Evolutionary conservation across 2,888 invertebrate species (phyloP).

Genomic region (Thumatha senex): DNA sequence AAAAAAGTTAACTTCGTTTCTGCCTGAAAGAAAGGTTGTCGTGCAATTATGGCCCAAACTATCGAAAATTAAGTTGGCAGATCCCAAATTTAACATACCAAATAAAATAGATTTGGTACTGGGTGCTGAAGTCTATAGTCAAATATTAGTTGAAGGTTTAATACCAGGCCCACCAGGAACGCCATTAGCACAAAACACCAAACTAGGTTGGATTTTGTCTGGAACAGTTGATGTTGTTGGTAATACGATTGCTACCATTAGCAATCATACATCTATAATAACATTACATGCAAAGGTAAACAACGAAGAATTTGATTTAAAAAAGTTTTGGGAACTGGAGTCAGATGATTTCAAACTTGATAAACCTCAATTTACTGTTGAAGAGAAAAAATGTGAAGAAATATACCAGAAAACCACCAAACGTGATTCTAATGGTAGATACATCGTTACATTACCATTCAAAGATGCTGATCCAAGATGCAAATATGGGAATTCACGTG

Average conservation of each 20-base stretch:
- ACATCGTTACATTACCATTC: conserved; percentile 28
- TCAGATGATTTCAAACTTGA: background rate
- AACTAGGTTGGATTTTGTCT: conserved; percentile 33
- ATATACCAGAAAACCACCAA: conserved; percentile 19
- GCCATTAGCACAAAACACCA: conserved; percentile 29
- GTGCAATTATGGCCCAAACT: background rate
- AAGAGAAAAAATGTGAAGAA: conserved; percentile 30
- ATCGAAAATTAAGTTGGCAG: background rate
- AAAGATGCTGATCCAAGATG: conserved; percentile 11
- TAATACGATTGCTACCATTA: no score
- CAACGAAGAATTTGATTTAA: no score
- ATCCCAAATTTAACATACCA: conserved; percentile 1
- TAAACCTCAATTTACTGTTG: background rate
- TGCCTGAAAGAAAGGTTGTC: background rate
- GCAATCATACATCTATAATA: background rate
- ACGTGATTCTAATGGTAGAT: conserved; percentile 22
- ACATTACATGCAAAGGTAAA: background rate
- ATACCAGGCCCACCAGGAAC: conserved; percentile 27
- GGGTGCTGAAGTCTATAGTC: conserved; percentile 1
- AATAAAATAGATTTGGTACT: conserved; percentile 3
- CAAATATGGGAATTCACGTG: conserved; percentile 19
- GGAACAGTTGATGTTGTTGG: conserved; percentile 13
- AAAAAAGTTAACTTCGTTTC: background rate
- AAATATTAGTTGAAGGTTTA: conserved; percentile 4
- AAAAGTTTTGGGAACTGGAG: conserved; percentile 21